These are phyloP conservation scores for Cryptoprocta ferox DNA, from an alignment of 2,797 vertebrate genomes.

Conservation along the genomic window DNA sequence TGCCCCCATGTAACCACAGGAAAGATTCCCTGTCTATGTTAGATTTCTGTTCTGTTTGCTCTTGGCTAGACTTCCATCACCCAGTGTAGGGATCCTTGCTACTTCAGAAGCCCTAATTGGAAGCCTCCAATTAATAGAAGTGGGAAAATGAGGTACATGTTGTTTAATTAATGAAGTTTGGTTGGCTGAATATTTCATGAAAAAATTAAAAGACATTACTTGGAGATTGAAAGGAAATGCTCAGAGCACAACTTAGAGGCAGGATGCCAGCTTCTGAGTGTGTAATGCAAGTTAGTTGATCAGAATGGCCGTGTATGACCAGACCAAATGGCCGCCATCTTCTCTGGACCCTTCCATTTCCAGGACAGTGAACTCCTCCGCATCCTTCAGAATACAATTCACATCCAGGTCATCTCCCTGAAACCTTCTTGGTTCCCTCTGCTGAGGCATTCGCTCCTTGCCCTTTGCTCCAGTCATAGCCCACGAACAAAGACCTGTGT, in stretches of 20 bases:
- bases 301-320: neutral
- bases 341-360: neutral
- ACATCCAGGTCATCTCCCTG: neutral
- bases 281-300: neutral
- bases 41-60: neutral
- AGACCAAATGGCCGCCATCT: neutral
- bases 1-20: neutral
- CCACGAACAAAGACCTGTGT: neutral
- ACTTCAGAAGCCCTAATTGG: neutral
- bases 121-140: constrained; percentile 38
- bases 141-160: neutral
- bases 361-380: neutral
- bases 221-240: neutral
- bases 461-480: neutral
- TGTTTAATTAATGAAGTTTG: constrained; percentile 49
- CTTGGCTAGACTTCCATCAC: neutral
- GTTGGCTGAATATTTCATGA: neutral
- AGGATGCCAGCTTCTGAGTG: neutral
- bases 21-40: neutral
- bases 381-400: neutral
- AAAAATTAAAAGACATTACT: constrained; percentile 24
- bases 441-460: neutral
- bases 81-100: neutral
- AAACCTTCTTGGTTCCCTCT: neutral
- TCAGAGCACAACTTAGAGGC: neutral